A percentile compares a stretch with the other conserved stretches of the same genome.
Evolutionary conservation across 1,140 invertebrate species (phyloP).

Genomic region (Sycophila sp.): DNA sequence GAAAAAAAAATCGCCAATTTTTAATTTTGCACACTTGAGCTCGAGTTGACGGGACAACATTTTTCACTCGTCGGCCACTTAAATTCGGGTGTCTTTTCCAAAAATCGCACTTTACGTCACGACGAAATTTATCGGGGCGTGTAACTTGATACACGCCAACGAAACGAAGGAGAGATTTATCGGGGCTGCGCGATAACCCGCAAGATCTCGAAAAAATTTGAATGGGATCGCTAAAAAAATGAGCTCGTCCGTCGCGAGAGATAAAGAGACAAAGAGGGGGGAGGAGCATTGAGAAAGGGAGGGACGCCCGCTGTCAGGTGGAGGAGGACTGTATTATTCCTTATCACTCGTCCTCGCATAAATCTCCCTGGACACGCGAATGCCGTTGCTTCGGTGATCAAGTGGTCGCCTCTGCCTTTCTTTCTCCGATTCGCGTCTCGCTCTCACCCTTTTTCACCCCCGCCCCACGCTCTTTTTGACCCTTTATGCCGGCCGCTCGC

Average conservation of each 20-base stretch:
- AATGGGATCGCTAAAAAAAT: too few species aligned
- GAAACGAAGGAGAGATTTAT: too few species aligned
- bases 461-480: not conserved
- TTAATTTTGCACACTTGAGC: too few species aligned
- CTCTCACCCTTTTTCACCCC: not conserved
- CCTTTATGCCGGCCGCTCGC: not conserved
- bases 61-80: too few species aligned
- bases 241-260: not conserved
- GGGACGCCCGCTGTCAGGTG: slow-evolving; percentile 29
- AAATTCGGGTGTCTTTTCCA: too few species aligned
- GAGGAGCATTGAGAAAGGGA: slow-evolving; percentile 4
- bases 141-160: too few species aligned
- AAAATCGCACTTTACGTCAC: too few species aligned
- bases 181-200: too few species aligned
- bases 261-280: not conserved
- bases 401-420: not conserved
- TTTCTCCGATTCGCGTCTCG: not conserved
- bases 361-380: slow-evolving; percentile 41
- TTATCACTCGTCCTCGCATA: slow-evolving; percentile 42
- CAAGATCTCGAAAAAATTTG: too few species aligned
- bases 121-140: too few species aligned
- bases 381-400: not conserved
- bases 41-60: too few species aligned
- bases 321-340: slow-evolving; percentile 42
- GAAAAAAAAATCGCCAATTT: too few species aligned